Percentiles rank a stretch among this genome's conserved stretches.
These are phyloP conservation scores for Brachyhypopomus occidentalis DNA, from an alignment of 2,113 vertebrate species.

Conservation along the genomic window DNA sequence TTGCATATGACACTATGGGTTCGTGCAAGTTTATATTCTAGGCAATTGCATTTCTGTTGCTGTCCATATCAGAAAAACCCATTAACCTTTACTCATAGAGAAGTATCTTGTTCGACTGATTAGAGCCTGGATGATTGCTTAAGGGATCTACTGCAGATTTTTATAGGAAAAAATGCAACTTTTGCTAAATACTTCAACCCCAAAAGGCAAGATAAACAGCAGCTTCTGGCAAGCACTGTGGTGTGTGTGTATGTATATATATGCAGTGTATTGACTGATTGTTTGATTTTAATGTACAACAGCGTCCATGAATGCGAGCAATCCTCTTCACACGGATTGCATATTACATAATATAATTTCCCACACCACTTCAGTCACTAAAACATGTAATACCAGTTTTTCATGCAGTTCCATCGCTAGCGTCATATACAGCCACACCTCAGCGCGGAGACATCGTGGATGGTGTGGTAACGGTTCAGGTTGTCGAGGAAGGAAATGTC, in stretches of 20 bases:
- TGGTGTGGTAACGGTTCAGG: constrained; percentile 80
- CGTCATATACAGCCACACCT: constrained; percentile 81
- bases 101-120: not conserved
- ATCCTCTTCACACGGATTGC: not conserved
- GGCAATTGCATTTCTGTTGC: not conserved
- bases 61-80: not conserved
- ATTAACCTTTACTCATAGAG: not conserved
- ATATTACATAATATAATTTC: not conserved
- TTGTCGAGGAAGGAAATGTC: constrained; percentile 81
- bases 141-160: not conserved
- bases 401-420: not conserved
- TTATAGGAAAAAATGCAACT: not conserved
- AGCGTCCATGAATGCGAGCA: not conserved
- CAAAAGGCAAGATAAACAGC: constrained; percentile 35
- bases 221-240: constrained; percentile 19
- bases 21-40: not conserved
- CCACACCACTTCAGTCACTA: not conserved
- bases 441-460: constrained; percentile 81
- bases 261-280: constrained; percentile 11
- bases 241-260: not conserved
- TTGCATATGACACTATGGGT: not conserved
- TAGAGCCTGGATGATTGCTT: not conserved
- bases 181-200: constrained; percentile 1
- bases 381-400: not conserved
- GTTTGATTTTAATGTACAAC: not conserved